These are phyloP conservation scores for Carcharodon carcharias DNA, from an alignment of 2,797 vertebrate species.

Conservation along the genomic window DNA sequence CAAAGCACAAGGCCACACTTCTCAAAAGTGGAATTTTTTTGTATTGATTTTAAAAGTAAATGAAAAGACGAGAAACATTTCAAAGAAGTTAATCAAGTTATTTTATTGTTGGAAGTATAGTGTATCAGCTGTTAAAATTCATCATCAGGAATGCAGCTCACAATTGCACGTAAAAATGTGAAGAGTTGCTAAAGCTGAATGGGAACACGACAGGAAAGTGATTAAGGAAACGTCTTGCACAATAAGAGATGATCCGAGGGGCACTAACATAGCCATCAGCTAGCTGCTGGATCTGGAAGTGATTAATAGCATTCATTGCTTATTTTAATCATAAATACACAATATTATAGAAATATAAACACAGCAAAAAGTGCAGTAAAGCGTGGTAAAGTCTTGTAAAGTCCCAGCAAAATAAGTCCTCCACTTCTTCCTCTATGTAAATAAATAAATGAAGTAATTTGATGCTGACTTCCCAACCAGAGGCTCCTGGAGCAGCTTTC, in stretches of 20 bases:
- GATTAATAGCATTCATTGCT: not conserved
- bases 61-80: not conserved
- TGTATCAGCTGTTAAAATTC: not conserved
- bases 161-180: not conserved
- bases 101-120: not conserved
- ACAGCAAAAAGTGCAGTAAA: not conserved
- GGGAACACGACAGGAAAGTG: not conserved
- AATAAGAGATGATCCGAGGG: not conserved
- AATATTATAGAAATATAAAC: not conserved
- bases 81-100: not conserved
- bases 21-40: not conserved
- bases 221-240: not conserved
- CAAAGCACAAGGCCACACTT: not conserved
- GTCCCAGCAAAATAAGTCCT: not conserved
- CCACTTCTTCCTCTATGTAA: not conserved
- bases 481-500: not conserved
- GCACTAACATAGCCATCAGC: not conserved
- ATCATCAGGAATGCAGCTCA: not conserved
- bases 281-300: not conserved
- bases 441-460: slow-evolving; percentile 8
- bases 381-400: not conserved
- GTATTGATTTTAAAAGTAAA: not conserved
- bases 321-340: not conserved
- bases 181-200: not conserved
- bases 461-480: not conserved